Evolutionary conservation across 2,113 vertebrate species (phyloP).

Genomic region (Grammomys surdaster): DNA sequence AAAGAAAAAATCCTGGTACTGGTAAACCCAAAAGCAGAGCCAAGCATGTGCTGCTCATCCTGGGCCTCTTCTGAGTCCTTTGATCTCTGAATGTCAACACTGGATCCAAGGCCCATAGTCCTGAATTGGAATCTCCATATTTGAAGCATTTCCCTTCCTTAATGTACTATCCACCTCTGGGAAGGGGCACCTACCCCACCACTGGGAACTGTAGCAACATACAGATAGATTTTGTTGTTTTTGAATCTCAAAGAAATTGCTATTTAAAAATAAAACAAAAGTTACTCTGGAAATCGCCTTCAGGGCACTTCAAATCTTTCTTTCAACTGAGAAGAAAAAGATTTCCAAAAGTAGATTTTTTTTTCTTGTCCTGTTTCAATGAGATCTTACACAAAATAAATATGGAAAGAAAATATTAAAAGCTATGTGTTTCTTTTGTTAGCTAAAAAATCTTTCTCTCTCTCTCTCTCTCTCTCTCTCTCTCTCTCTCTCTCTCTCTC

Average conservation of each 20-base stretch:
- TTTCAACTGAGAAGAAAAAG: conserved; percentile 25
- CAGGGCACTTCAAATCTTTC: conserved; percentile 27
- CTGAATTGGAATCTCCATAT: neutral
- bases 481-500: neutral
- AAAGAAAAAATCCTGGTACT: neutral
- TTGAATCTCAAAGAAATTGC: neutral
- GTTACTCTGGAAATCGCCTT: conserved; percentile 26
- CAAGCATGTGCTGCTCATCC: neutral
- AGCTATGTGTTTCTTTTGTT: conserved; percentile 43
- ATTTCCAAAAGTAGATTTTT: neutral
- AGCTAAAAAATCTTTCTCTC: neutral
- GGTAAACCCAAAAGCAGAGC: neutral
- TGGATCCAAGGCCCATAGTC: neutral
- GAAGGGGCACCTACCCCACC: too few relatives aligned
- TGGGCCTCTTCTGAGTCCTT: too few relatives aligned
- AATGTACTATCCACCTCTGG: too few relatives aligned
- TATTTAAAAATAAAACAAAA: conserved; percentile 64
- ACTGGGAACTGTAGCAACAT: neutral
- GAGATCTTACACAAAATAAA: conserved; percentile 41
- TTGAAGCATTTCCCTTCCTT: neutral
- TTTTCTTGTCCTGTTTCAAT: conserved; percentile 31
- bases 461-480: neutral
- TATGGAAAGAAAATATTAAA: conserved; percentile 22
- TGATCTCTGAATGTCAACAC: neutral
- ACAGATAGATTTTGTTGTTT: neutral